Percentiles rank a stretch among this genome's conserved stretches.
phyloP scores from a whole-genome alignment of 2,797 vertebrate species.

The Paguma larvata region DNA sequence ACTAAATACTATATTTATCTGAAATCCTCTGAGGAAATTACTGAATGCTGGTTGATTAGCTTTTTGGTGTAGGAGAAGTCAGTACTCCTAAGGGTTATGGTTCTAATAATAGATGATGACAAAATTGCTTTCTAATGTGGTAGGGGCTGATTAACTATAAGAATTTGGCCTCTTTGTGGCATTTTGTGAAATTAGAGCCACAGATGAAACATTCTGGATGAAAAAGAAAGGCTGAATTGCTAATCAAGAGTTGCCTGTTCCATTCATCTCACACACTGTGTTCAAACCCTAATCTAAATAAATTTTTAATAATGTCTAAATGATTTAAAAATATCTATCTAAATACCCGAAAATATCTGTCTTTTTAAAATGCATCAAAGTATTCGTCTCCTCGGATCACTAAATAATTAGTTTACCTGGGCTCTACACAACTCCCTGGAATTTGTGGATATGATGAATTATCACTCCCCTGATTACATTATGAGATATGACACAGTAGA shows the following conservation, averaged over 20 bases:
- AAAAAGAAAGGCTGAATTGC: neutral
- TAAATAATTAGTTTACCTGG: neutral
- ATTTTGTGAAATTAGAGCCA: neutral
- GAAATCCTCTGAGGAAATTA: neutral
- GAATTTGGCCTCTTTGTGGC: neutral
- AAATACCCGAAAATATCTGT: neutral
- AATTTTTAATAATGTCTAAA: neutral
- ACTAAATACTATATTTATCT: neutral
- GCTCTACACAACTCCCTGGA: neutral
- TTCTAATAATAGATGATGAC: neutral
- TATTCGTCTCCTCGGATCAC: neutral
- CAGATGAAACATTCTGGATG: neutral
- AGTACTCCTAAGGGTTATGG: neutral
- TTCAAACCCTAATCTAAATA: neutral
- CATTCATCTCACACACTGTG: neutral
- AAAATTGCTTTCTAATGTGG: neutral
- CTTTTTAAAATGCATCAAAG: neutral
- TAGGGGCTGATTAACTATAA: neutral
- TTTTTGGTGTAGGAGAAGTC: neutral
- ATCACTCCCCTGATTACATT: neutral
- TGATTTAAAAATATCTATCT: neutral
- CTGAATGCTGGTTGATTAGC: neutral
- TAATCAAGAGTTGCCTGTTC: neutral
- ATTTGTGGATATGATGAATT: neutral
- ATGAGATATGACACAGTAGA: neutral